Percentiles rank a stretch among this genome's conserved stretches.
Conservation (phyloP, 2,797 vertebrate species). For the Spheniscus humboldti region DNA sequence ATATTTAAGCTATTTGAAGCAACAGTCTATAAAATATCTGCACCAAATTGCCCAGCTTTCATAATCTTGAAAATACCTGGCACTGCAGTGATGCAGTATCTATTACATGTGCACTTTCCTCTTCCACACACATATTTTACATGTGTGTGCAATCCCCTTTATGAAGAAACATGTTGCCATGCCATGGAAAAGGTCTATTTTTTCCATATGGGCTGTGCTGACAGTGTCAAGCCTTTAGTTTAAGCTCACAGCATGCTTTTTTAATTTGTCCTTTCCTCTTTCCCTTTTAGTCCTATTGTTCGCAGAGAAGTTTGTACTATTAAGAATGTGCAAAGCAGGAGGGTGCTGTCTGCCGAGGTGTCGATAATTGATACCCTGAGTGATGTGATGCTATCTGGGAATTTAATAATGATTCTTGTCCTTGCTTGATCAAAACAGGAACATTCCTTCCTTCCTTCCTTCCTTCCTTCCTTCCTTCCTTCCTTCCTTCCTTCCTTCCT, state of each 20-base stretch:
- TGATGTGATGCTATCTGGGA: not conserved
- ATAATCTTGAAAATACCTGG: not conserved
- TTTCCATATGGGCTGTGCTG: slow-evolving; percentile 28
- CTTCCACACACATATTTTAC: not conserved
- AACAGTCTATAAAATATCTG: not conserved
- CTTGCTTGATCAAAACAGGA: not conserved
- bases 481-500: too few species aligned
- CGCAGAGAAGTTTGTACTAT: not conserved
- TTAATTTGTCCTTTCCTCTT: slow-evolving; percentile 25
- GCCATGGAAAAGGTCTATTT: slow-evolving; percentile 16
- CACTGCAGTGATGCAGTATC: not conserved
- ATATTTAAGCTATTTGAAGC: not conserved
- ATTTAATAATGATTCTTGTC: not conserved
- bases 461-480: not conserved
- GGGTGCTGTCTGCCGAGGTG: not conserved
- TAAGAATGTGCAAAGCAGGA: not conserved
- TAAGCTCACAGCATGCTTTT: slow-evolving; percentile 30
- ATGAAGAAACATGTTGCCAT: not conserved
- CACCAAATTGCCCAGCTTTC: not conserved
- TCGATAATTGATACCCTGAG: not conserved
- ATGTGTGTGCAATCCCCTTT: not conserved
- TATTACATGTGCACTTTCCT: not conserved
- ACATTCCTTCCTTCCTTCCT: not conserved
- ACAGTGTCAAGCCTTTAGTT: not conserved
- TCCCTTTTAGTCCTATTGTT: slow-evolving; percentile 7